These are phyloP conservation scores for Chrysomela aeneicollis DNA, from an alignment of 2,888 invertebrate genomes.

Conservation along the genomic window DNA sequence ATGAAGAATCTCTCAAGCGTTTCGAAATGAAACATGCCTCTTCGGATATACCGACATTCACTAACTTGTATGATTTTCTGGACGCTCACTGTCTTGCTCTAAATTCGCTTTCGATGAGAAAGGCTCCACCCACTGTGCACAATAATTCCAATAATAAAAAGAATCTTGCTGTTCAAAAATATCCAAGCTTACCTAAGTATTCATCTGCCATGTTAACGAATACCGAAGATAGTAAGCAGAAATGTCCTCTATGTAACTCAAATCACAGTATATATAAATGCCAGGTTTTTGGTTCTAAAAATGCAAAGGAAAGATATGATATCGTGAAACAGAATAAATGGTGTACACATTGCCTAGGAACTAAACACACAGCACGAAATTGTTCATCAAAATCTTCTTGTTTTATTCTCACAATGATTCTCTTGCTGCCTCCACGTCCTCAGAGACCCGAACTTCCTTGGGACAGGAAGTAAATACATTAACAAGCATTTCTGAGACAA, in stretches of 20 bases:
- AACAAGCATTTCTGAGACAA: background rate
- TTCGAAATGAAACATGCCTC: constrained; percentile 10
- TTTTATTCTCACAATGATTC: background rate
- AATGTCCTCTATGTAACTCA: background rate
- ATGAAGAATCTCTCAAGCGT: background rate
- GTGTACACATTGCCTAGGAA: background rate
- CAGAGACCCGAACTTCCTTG: too few relatives aligned
- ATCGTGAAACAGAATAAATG: constrained; percentile 13
- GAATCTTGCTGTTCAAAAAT: background rate
- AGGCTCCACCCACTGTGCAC: background rate
- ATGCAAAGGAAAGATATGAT: constrained; percentile 4
- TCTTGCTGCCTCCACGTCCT: too few relatives aligned
- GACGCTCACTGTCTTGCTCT: background rate
- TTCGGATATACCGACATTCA: background rate
- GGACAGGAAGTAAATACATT: background rate
- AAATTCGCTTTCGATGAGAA: background rate
- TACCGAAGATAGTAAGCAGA: background rate
- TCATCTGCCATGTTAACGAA: too few relatives aligned
- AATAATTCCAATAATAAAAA: background rate
- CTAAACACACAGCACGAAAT: background rate
- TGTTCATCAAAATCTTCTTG: background rate
- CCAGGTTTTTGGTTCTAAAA: background rate
- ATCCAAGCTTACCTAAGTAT: too few relatives aligned
- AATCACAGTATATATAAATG: constrained; percentile 13
- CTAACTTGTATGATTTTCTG: background rate